Evolutionary conservation across 2,113 vertebrate genomes (phyloP).

Genomic region (Halcyon senegalensis): DNA sequence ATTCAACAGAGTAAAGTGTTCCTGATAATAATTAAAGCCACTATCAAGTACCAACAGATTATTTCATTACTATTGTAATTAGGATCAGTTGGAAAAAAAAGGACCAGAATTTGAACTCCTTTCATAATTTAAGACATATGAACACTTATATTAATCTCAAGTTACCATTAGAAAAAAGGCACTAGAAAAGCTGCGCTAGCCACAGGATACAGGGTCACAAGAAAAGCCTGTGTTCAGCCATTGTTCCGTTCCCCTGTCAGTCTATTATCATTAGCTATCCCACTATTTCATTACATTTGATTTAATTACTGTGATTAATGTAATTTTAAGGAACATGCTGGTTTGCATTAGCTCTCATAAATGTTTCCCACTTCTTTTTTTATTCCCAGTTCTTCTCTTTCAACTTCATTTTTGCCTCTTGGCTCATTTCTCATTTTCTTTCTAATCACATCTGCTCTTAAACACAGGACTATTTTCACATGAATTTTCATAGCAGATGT

Average conservation of each 20-base stretch:
- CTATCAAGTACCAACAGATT: neutral
- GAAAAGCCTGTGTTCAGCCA: neutral
- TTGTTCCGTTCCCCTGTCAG: neutral
- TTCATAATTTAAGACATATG: neutral
- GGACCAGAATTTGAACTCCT: neutral
- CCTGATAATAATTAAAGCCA: neutral
- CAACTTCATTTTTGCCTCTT: neutral
- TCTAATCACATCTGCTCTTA: neutral
- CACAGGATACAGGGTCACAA: rapidly evolving
- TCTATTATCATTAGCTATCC: neutral
- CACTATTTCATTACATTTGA: neutral
- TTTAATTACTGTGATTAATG: neutral
- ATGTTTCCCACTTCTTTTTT: neutral
- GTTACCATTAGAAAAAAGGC: neutral
- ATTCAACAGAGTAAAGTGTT: neutral
- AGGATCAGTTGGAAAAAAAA: neutral
- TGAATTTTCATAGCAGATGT: neutral
- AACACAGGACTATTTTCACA: neutral
- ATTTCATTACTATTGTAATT: neutral
- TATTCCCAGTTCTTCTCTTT: neutral
- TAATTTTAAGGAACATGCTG: neutral
- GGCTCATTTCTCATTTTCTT: neutral
- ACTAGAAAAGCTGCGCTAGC: neutral
- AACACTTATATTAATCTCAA: neutral
- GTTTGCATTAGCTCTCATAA: neutral